Evolutionary conservation across 1,140 invertebrate genomes (phyloP).

Genomic region (Drosophila ironensis): DNA sequence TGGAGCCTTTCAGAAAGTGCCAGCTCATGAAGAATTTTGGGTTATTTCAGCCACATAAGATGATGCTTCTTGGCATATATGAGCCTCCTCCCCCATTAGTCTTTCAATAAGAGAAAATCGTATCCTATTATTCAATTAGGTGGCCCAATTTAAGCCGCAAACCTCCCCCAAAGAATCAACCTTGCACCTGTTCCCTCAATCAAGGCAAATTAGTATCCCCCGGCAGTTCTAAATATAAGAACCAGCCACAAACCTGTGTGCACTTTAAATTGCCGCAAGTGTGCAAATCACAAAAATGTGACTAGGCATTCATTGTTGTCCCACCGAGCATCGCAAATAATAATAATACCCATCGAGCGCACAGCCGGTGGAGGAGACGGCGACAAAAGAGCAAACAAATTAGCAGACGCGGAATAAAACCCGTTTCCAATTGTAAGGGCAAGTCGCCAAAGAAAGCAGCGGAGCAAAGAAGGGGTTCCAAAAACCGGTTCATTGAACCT

Average conservation of each 20-base stretch:
- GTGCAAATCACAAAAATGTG: slow-evolving; percentile 45
- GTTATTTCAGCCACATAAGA: no score
- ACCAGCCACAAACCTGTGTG: slow-evolving; percentile 1
- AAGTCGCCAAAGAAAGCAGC: slow-evolving; percentile 46
- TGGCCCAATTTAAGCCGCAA: slow-evolving; percentile 20
- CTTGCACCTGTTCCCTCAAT: slow-evolving; percentile 25
- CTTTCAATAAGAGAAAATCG: no score
- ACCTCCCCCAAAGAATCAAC: no score
- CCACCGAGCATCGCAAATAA: slow-evolving; percentile 1
- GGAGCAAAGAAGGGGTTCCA: slow-evolving; percentile 11
- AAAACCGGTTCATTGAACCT: slow-evolving; percentile 74
- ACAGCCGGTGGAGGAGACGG: not conserved
- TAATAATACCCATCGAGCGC: slow-evolving; percentile 9
- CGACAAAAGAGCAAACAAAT: slow-evolving; percentile 16
- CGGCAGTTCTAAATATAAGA: not conserved
- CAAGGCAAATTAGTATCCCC: slow-evolving; percentile 5
- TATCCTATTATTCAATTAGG: no score
- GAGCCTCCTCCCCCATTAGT: no score
- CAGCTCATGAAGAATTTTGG: slow-evolving; percentile 11
- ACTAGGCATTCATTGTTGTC: slow-evolving; percentile 30
- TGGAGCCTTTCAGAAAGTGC: no score
- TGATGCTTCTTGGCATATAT: no score
- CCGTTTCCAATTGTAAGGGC: slow-evolving; percentile 45
- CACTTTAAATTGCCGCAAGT: slow-evolving; percentile 39
- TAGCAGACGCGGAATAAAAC: slow-evolving; percentile 33